Conservation (phyloP, 1,140 invertebrate genomes). For the Drosophila serrata region DNA sequence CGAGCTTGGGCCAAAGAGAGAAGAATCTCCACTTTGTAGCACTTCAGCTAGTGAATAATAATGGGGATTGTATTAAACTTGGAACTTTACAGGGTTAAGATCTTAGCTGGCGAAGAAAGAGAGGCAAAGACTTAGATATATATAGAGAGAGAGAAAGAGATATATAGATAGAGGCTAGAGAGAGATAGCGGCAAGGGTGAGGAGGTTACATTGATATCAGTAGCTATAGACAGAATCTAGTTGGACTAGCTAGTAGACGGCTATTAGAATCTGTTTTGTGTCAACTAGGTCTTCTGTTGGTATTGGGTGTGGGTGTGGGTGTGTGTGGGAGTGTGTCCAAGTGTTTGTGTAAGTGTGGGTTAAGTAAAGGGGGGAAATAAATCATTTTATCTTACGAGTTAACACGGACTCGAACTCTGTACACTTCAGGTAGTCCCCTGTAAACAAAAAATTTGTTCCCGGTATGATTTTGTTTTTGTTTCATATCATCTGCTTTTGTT, state of each 20-base stretch:
- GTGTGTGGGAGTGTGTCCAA: slow-evolving; percentile 20
- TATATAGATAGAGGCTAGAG: slow-evolving; percentile 6
- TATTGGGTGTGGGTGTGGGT: slow-evolving; percentile 24
- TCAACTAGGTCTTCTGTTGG: slow-evolving; percentile 25
- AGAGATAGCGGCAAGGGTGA: slow-evolving; percentile 9
- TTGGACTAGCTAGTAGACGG: slow-evolving; percentile 45
- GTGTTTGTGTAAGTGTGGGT: slow-evolving; percentile 40
- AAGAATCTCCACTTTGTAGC: not conserved
- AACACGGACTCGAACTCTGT: slow-evolving; percentile 91
- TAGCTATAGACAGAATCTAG: slow-evolving; percentile 49
- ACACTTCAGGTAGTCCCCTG: slow-evolving; percentile 91
- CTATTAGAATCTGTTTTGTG: slow-evolving; percentile 50
- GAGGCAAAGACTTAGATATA: not conserved
- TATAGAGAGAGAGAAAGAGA: slow-evolving; percentile 3
- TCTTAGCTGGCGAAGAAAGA: slow-evolving; percentile 9
- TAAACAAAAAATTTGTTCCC: slow-evolving; percentile 89
- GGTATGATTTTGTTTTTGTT: slow-evolving; percentile 85
- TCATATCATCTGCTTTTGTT: slow-evolving; percentile 56
- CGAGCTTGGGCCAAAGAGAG: not conserved
- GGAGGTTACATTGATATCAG: slow-evolving; percentile 41
- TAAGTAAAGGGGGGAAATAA: slow-evolving; percentile 68
- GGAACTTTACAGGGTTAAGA: not conserved
- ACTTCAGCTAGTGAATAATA: not conserved
- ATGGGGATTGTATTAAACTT: not conserved
- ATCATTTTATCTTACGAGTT: slow-evolving; percentile 89